These are phyloP conservation scores for Drosophila paranaensis DNA, from an alignment of 2,888 invertebrate genomes.

Conservation along the genomic window DNA sequence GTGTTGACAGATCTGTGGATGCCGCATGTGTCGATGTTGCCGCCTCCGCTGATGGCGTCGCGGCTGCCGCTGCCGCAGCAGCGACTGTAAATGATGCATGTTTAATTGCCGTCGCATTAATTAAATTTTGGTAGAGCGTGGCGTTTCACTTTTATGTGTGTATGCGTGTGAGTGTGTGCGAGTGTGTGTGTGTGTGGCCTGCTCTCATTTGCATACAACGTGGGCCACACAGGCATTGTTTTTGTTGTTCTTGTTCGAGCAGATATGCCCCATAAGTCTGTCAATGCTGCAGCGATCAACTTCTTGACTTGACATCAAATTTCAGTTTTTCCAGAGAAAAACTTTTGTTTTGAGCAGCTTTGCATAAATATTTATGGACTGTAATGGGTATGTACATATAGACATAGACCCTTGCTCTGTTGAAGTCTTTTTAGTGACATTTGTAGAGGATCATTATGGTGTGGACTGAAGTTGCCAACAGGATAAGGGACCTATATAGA, in stretches of 20 bases:
- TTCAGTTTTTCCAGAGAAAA: slow-evolving; percentile 28
- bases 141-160: slow-evolving; percentile 15
- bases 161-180: neutral
- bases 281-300: slow-evolving; percentile 54
- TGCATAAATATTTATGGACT: neutral
- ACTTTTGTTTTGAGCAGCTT: slow-evolving; percentile 2
- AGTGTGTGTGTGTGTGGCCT: slow-evolving; percentile 25
- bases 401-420: neutral
- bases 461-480: no score
- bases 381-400: neutral
- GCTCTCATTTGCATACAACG: slow-evolving; percentile 56
- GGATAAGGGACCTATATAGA: no score
- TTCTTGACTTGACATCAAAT: slow-evolving; percentile 47
- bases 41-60: slow-evolving; percentile 54
- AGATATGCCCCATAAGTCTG: slow-evolving; percentile 62
- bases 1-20: slow-evolving; percentile 67
- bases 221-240: slow-evolving; percentile 51
- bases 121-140: slow-evolving; percentile 71
- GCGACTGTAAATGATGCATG: slow-evolving; percentile 80
- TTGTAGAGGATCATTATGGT: no score
- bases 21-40: slow-evolving; percentile 64
- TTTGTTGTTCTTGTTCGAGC: slow-evolving; percentile 31
- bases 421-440: no score
- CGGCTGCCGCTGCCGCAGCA: slow-evolving; percentile 43
- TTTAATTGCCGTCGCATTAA: slow-evolving; percentile 79